phyloP scores from a whole-genome alignment of 1,140 invertebrate species.

The Aplysia californica region DNA sequence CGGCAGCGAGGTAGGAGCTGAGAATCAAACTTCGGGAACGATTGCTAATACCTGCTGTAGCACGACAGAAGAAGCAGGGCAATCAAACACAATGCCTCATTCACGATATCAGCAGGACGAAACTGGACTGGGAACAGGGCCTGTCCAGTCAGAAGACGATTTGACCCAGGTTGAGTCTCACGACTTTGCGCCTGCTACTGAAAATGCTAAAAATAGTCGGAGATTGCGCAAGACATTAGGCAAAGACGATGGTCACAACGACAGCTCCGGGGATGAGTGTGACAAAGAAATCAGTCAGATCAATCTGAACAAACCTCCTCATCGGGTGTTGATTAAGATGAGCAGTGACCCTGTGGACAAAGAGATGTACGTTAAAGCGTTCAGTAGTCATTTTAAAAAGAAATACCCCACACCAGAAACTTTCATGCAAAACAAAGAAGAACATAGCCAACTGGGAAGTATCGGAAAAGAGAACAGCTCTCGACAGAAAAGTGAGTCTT shows the following conservation, averaged over 20 bases:
- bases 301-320: neutral
- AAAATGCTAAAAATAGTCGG: too few species aligned
- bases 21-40: neutral
- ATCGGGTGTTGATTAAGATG: neutral
- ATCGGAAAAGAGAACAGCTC: too few species aligned
- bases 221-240: too few species aligned
- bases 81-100: too few species aligned
- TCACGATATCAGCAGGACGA: neutral
- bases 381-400: too few species aligned
- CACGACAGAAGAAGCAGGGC: too few species aligned
- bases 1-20: too few species aligned
- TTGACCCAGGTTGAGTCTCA: neutral
- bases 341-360: slow-evolving; percentile 21
- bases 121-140: neutral
- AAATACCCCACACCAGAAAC: too few species aligned
- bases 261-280: slow-evolving; percentile 14
- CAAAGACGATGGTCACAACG: neutral
- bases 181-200: too few species aligned
- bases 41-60: neutral
- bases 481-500: too few species aligned
- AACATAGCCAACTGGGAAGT: too few species aligned
- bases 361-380: neutral
- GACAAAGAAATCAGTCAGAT: slow-evolving; percentile 3
- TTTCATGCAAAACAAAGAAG: too few species aligned
- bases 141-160: neutral